Evolutionary conservation across 2,888 invertebrate genomes (phyloP).

Genomic region (Sarcophaga caerulescens): DNA sequence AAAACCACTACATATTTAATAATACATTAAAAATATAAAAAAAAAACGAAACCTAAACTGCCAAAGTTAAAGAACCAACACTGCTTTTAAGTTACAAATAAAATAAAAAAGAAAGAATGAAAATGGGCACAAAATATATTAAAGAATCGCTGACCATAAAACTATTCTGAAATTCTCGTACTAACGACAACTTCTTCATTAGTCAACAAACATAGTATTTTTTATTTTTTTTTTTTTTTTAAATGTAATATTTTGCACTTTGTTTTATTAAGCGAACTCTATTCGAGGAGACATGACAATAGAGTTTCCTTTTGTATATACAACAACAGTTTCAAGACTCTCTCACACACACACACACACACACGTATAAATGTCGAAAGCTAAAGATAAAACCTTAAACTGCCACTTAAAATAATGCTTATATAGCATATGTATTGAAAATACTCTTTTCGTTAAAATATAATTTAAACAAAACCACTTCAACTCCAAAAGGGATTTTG

Average conservation of each 20-base stretch:
- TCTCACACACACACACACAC: background rate
- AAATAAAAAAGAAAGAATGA: slow-evolving; percentile 33
- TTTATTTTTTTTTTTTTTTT: slow-evolving; percentile 35
- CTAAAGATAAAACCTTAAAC: slow-evolving; percentile 38
- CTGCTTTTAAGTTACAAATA: slow-evolving; percentile 68
- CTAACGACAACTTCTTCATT: slow-evolving; percentile 80
- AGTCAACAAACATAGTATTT: slow-evolving; percentile 74
- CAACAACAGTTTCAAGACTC: slow-evolving; percentile 13
- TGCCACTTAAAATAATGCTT: slow-evolving; percentile 53
- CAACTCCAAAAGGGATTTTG: slow-evolving; percentile 5
- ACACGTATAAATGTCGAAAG: background rate
- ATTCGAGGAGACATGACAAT: background rate
- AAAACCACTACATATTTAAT: slow-evolving; percentile 35
- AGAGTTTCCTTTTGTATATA: slow-evolving; percentile 50
- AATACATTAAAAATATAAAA: slow-evolving; percentile 51
- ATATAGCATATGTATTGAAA: background rate
- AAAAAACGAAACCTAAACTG: slow-evolving; percentile 72
- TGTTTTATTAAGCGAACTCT: slow-evolving; percentile 1
- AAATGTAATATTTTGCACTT: background rate
- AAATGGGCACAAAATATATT: slow-evolving; percentile 52
- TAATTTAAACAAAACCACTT: background rate
- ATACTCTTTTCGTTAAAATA: slow-evolving; percentile 17
- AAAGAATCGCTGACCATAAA: slow-evolving; percentile 61
- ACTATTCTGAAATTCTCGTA: slow-evolving; percentile 75
- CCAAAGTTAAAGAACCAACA: slow-evolving; percentile 72